These are phyloP conservation scores for Agriotes lineatus DNA, from an alignment of 2,888 invertebrate genomes.

Conservation along the genomic window DNA sequence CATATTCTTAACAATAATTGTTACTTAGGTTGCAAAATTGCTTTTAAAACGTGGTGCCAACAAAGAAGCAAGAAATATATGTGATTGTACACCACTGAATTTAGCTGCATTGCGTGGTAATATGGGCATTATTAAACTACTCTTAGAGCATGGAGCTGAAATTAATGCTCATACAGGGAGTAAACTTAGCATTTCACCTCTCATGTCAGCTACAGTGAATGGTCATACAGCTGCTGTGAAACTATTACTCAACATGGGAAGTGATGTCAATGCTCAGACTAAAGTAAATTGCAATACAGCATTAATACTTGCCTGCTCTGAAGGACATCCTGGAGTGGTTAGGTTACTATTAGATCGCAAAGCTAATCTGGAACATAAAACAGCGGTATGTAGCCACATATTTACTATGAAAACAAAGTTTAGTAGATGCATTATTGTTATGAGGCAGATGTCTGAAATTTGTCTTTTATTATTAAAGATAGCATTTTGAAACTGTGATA, in stretches of 20 bases:
- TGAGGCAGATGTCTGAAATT: no score
- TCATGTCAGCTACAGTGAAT: conserved; percentile 99
- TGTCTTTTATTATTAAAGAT: no score
- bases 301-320: conserved; percentile 97
- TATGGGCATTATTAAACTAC: conserved; percentile 96
- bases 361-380: conserved; percentile 98
- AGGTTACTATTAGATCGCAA: conserved; percentile 94
- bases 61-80: conserved; percentile 98
- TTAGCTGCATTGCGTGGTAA: conserved; percentile 98
- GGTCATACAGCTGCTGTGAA: conserved; percentile 96
- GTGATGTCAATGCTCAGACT: conserved; percentile 99
- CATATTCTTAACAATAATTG: no score
- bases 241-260: conserved; percentile 95
- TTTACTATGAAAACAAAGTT: background rate
- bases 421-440: background rate
- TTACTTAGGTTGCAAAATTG: conserved; percentile 89
- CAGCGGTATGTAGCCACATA: conserved; percentile 74
- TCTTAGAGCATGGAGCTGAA: conserved; percentile 95
- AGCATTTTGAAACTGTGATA: no score
- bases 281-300: conserved; percentile 99
- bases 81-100: conserved; percentile 99
- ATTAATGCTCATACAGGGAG: conserved; percentile 98
- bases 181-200: conserved; percentile 97
- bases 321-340: conserved; percentile 98
- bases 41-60: conserved; percentile 91